Base-by-base conservation (phyloP, 2,888 invertebrate genomes). In the Synanthedon vespiformis region DNA sequence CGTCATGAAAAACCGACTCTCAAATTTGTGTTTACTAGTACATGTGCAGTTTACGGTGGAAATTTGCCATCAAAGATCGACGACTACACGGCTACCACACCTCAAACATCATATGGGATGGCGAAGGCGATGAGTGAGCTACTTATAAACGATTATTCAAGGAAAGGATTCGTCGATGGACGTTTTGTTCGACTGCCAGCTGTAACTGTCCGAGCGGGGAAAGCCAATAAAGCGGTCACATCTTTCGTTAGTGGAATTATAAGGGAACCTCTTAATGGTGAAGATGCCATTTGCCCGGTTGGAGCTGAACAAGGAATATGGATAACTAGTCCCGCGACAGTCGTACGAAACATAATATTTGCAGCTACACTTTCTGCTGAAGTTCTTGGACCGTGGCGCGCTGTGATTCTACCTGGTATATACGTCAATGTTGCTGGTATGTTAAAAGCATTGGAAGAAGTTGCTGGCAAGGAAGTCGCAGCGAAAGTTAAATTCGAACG, bases 181-280 rank as follows among this genome's bases (percentile, higher is more conserved):
- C 66, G 78, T 4, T 64, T 68, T 11, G 67, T 83, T 50, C 73
- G 86, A 4, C 61, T 85, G 54, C 85, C 86, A 8, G 79, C 83
- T 2, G 80, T 86, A 48, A 77, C 73, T 52, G 80, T 86, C 10
- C 70, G 86, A n/a, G 71, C 72, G 0, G 84, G 84, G 2, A 64
- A 61, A 2, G 64, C 85, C 12, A 86, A 86, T 58, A 63, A 68
- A 14, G 86, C 86, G 0, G 74, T 84, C 44, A 81, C 86, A n/a
- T 83, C 83, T 48, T 86, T 77, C 54, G 86, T 76, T 2, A 83
- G 83, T 61, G 80, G 76, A 1, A 63, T 84, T n/a, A 64, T 86
- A 41, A 72, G 86, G 18, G 83, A 83, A 55, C 16, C 16, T 16
- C 16, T 16, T 16, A 16, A 16, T 16, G 16, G 16, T 16, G 16